Base-by-base conservation (phyloP, 1,140 invertebrate species). In the Wiebesia pumilae region DNA sequence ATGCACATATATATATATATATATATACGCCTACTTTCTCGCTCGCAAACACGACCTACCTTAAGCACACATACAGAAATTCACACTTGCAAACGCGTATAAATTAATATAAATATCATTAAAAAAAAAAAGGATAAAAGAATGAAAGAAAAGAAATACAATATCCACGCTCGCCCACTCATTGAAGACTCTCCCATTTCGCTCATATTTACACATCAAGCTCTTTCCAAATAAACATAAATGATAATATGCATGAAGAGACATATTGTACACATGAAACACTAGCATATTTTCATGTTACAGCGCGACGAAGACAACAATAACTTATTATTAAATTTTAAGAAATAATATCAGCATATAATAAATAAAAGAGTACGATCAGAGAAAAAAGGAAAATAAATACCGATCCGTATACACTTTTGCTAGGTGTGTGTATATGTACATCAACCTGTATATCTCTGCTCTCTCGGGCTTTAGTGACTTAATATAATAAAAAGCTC, bases 381-480 rank as follows among this genome's bases (percentile, higher is more conserved):
- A 30, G 27, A 47, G 16, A 33, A 81, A 27, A 38, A 54, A 58
- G 38, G 16, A 73, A 69, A 51, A 62, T 75, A n/a, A 83, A 89
- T 88, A 90, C 83, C 65, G 89, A 88, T 89, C 89, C 90, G 90
- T 91, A 91, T 90, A 91, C 89, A 90, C 89, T 91, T 91, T 92
- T 92, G 89, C 90, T 92, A 91, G 90, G 89, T 88, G 88, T 86
- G 85, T 79, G 38, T 86, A 51, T 27, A 79, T 69, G 80, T 82
- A 51, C 43, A 79, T 73, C 84, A 80, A 58, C 38, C 38, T 85
- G 77, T 71, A 69, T 81, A 83, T 86, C 85, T 86, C 35, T 78
- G 51, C 51, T 51, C 35, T 65, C 16, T 65, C 27, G 51, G 35
- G 77, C 67, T 83, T 54, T 83, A 89, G 85, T 77, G 47, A 89